These are phyloP conservation scores for Antheraea pernyi DNA, from an alignment of 1,140 invertebrate species.

Conservation along the genomic window DNA sequence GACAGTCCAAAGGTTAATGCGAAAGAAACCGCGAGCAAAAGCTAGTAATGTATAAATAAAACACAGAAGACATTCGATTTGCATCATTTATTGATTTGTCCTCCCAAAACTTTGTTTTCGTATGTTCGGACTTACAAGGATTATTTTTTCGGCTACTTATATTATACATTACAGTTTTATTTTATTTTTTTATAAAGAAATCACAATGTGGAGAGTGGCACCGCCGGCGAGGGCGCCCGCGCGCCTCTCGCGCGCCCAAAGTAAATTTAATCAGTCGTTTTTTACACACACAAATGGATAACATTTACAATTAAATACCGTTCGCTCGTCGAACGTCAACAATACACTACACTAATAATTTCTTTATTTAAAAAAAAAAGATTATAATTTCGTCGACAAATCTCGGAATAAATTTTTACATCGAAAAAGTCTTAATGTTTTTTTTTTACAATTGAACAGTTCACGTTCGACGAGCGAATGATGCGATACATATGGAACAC, in stretches of 20 bases:
- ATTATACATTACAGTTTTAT: constrained; percentile 68
- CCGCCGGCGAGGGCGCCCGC: constrained; percentile 38
- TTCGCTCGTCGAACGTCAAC: constrained; percentile 2
- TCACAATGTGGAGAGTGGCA: constrained; percentile 58
- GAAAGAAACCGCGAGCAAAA: no score
- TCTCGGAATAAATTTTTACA: neutral
- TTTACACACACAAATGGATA: constrained; percentile 40
- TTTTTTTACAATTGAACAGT: neutral
- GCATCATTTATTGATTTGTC: constrained; percentile 76
- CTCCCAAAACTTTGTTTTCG: constrained; percentile 69
- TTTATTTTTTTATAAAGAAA: constrained; percentile 53
- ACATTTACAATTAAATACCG: constrained; percentile 35
- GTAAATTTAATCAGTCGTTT: constrained; percentile 65
- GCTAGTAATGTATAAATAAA: constrained; percentile 46
- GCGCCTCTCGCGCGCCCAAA: constrained; percentile 32
- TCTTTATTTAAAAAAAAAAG: neutral
- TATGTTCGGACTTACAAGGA: constrained; percentile 73
- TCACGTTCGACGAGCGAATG: neutral
- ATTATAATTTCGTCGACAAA: neutral
- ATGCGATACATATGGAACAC: neutral
- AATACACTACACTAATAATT: constrained; percentile 2
- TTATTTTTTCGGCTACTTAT: constrained; percentile 75
- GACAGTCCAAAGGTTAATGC: no score
- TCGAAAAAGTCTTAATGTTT: no score
- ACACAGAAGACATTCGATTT: constrained; percentile 54